A percentile compares a stretch with the other conserved stretches of the same genome.
Evolutionary conservation across 1,140 invertebrate species (phyloP).

Genomic region (Euwallacea fornicatus): DNA sequence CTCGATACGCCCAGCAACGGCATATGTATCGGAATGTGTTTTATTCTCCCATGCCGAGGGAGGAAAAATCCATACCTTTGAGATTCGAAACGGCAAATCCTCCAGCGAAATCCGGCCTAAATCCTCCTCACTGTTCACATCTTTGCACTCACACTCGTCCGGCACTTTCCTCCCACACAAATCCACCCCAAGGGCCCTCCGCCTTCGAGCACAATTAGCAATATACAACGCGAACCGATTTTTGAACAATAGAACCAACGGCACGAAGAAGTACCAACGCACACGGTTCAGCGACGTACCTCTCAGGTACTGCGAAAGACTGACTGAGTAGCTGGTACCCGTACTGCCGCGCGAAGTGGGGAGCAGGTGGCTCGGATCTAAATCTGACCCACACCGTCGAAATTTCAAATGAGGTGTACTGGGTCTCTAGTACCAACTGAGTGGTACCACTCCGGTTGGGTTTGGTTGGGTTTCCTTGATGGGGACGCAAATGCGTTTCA

Average conservation of each 20-base stretch:
- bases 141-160: constrained; percentile 18
- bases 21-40: background rate
- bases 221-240: background rate
- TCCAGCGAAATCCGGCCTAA: constrained; percentile 12
- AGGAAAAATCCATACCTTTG: background rate
- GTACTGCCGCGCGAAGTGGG: constrained; percentile 27
- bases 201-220: background rate
- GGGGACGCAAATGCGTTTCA: constrained; percentile 4
- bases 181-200: background rate
- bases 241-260: constrained; percentile 22
- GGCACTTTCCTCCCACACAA: constrained; percentile 21
- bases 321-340: constrained; percentile 30
- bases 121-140: constrained; percentile 25
- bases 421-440: constrained; percentile 35
- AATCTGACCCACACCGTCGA: constrained; percentile 38
- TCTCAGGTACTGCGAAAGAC: constrained; percentile 37
- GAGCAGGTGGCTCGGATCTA: constrained; percentile 36
- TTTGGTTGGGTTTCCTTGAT: constrained; percentile 1
- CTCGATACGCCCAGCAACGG: background rate
- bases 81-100: constrained; percentile 7
- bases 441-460: constrained; percentile 14
- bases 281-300: constrained; percentile 29
- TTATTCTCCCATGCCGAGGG: background rate
- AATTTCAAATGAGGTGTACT: constrained; percentile 38
- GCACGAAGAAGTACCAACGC: constrained; percentile 29